Conservation (phyloP, 2,113 vertebrate species). For the Rhea pennata region DNA sequence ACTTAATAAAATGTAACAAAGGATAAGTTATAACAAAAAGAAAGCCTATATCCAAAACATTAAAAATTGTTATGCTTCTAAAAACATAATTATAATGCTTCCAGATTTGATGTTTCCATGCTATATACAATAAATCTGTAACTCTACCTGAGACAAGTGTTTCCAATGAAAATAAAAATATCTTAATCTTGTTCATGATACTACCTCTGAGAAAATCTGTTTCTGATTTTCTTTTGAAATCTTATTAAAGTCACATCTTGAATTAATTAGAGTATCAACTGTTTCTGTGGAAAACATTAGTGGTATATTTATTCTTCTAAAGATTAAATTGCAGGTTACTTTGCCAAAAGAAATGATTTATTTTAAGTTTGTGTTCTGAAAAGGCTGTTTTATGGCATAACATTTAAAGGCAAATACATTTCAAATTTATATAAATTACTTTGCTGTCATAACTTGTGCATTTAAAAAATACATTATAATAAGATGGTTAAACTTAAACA, state of each 20-base stretch:
- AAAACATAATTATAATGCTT: neutral
- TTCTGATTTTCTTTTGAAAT: constrained; percentile 62
- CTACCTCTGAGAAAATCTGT: constrained; percentile 46
- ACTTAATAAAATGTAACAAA: constrained; percentile 12
- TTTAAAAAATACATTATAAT: neutral
- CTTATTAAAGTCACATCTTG: constrained; percentile 66
- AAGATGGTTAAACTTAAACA: neutral
- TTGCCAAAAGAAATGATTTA: constrained; percentile 55
- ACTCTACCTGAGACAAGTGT: constrained; percentile 20
- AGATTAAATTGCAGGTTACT: constrained; percentile 46
- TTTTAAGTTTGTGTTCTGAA: constrained; percentile 49
- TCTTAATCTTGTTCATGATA: neutral
- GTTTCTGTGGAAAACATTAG: constrained; percentile 63
- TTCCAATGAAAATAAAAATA: constrained; percentile 48
- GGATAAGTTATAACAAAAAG: neutral
- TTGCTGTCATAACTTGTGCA: neutral
- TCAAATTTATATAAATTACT: constrained; percentile 35
- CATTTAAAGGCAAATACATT: constrained; percentile 32
- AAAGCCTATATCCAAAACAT: neutral
- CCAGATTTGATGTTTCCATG: neutral
- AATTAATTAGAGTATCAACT: constrained; percentile 64
- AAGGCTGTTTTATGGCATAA: constrained; percentile 37
- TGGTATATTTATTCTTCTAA: constrained; percentile 51
- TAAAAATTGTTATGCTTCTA: neutral
- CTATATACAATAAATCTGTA: neutral